Base-by-base conservation (phyloP, 2,113 vertebrate genomes). In the Catagonus wagneri region DNA sequence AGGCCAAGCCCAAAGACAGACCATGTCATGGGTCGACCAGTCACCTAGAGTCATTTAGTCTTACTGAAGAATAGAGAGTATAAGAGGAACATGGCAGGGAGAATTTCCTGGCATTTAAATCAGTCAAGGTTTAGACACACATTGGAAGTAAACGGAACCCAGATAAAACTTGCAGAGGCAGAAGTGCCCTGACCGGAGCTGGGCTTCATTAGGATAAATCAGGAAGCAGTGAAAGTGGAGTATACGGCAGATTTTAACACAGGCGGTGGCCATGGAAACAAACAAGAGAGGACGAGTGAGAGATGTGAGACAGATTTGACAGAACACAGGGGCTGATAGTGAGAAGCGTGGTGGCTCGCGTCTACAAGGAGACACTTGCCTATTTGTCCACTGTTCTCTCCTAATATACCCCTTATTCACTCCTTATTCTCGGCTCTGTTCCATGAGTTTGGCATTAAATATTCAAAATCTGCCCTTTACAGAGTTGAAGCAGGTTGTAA, bases 271-370 rank as follows among this genome's bases (percentile, higher is more conserved):
- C n/a, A 2, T 25, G 25, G 32, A 79, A 60, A 83, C 23, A n/a
- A n/a, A 34, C 25, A 54, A 8, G 23, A 36, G 1, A 3, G 54
- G 23, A 6, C 6, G n/a, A 3, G 14, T 22, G 3, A 56, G 15
- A 22, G 9, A 56, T 2, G 3, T 0, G 56, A 36, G 17, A 11
- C 1, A 4, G 50, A 25, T 7, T 0, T 16, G 23, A 17, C 0
- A 2, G 34, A 78, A 25, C 0, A 0, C 0, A 63, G 9, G 7
- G 0, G 2, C 20, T 72, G 15, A 19, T 14, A 13, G 16, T 19
- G 25, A 44, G 19, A 5, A 22, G 0, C 2, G 2, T 5, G 2
- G 6, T 0, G 0, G 0, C 5, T 58, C 10, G 25, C 4, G 2
- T 32, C 6, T 20, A 20, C 1, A 10, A n/a, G 50, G 52, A 25